Evolutionary conservation across 2,888 invertebrate species (phyloP).

Genomic region (Scaptomyza caliginosa): DNA sequence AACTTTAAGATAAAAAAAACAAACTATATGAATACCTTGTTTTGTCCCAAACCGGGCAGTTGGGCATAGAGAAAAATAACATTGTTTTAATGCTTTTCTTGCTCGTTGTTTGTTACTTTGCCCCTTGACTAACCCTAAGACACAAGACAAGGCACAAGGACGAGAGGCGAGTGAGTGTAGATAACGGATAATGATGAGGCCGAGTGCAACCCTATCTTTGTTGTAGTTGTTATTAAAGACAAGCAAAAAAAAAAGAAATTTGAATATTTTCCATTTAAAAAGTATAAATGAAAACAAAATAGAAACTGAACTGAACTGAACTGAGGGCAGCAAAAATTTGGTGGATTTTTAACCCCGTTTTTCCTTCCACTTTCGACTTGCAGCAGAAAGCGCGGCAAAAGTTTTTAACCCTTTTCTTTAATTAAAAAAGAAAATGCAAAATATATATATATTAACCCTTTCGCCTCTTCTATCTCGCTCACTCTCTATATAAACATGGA

Average conservation of each 20-base stretch:
- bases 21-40: too few relatives aligned
- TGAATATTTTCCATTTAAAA: constrained; percentile 74
- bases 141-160: constrained; percentile 14
- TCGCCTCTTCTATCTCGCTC: not conserved
- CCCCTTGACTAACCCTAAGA: constrained; percentile 41
- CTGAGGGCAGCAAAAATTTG: constrained; percentile 65
- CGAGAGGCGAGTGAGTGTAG: not conserved
- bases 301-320: constrained; percentile 50
- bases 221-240: too few relatives aligned
- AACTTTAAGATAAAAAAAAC: constrained; percentile 29
- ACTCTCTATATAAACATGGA: constrained; percentile 18
- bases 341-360: constrained; percentile 76
- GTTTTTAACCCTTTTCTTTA: constrained; percentile 80
- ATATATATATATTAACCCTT: constrained; percentile 28
- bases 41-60: constrained; percentile 12
- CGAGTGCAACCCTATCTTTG: constrained; percentile 65
- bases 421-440: constrained; percentile 66
- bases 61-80: constrained; percentile 50
- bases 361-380: constrained; percentile 18
- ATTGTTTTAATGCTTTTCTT: constrained; percentile 39
- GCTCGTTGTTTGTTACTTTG: not conserved
- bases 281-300: constrained; percentile 78
- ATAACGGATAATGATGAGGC: constrained; percentile 38
- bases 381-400: constrained; percentile 41
- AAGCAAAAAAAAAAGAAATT: too few relatives aligned